Evolutionary conservation across 2,113 vertebrate genomes (phyloP), one percentile per base, ranked within the genome.

Genomic region (Crotophaga sulcirostris): DNA sequence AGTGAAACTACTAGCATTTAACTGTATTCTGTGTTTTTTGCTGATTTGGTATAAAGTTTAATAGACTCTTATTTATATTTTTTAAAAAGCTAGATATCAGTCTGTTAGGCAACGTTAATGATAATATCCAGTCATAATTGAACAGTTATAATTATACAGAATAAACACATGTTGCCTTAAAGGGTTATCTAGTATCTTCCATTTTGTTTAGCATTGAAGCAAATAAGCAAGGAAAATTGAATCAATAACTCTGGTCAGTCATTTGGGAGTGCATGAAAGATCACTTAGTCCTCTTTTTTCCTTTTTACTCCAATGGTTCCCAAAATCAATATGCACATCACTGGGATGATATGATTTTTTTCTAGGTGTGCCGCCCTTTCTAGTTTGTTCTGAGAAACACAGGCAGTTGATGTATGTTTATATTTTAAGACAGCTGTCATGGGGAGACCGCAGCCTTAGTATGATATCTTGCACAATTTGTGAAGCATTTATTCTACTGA

Each of bases 371-470:
- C 95, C 97, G 84, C 96, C 97, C 96, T 96, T 98, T 97, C 97
- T 97, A 91, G 93, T 96, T 96, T 96, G 97, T 97, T 97, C 97
- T 97, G 96, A 97, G 96, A 98, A 97, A 97, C 98, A 98, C 98
- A 98, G 98, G 97, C 98, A 98, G 98, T 97, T 98, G 97, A 98
- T 97, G 96, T 95, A 93, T 97, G 98, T 98, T 98, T 97, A 98
- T 98, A 98, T 98, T 97, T 98, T 98, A 98, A 98, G 97, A 98
- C 98, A 99, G 98, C 98, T 98, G 98, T 99, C 98, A 98, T 98
- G 97, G 98, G 98, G 99, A 99, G 99, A 99, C 99, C 98, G 98
- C 98, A 99, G 99, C 99, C 99, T 99, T 99, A 99, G 99, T 99
- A 98, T 98, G 98, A 99, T 98, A 99, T 98, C 98, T 99, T 99